Base-by-base conservation (phyloP, 2,113 vertebrate genomes). In the Carassius gibelio region DNA sequence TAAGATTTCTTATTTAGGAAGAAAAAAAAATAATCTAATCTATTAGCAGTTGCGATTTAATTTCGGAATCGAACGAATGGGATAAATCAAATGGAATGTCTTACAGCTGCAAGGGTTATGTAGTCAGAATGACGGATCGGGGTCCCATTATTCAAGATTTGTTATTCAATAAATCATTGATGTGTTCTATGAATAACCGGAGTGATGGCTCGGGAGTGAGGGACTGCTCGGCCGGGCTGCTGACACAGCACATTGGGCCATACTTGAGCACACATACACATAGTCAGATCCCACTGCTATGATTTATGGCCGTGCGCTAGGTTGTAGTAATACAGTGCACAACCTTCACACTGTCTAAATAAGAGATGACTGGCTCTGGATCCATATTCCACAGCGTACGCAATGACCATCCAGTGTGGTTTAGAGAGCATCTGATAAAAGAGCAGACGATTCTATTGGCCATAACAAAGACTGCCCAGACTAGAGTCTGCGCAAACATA, bases 91-190 rank as follows among this genome's bases (percentile, higher is more conserved):
- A 87, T 84, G 88, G 88, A 87, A 88, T 81, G 84, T 90, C 82
- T 84, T 85, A 83, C 72, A 88, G 83, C 88, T 86, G 80, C 26
- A 23, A 87, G 89, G 86, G 79, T 88, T 91, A 57, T 52, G 19
- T 88, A 85, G 50, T 89, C 64, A 77, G 76, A 89, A 92, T 93
- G 91, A 94, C 84, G 90, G 90, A 93, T 93, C 90, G 92, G 82
- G 87, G 87, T 88, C 89, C 91, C 87, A 93, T 95, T 94, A 94
- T 92, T 93, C 90, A 89, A 88, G 66, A 93, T 94, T 92, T 92
- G 91, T 93, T 92, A 93, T 93, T 94, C 92, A 93, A 94, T 95
- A 94, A 94, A 94, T 94, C 94, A 94, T 94, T 94, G 91, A 95
- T 93, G 90, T 87, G 84, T 82, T 92, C 92, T 92, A 91, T 94